A percentile compares a stretch with the other conserved stretches of the same genome.
Conservation (phyloP, 2,888 invertebrate species). For the Phania funesta region DNA sequence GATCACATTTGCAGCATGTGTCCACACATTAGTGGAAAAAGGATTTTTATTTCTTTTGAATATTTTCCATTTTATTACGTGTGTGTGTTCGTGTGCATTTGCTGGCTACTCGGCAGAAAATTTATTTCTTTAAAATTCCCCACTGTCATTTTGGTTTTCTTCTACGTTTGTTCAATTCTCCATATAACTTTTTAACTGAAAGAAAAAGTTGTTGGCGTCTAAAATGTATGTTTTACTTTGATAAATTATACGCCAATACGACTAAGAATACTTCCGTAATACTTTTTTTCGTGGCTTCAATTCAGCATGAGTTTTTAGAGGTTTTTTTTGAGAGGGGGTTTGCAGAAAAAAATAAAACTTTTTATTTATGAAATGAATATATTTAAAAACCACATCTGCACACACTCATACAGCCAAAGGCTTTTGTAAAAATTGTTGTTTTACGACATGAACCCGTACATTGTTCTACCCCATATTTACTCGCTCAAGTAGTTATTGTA, state of each 20-base stretch:
- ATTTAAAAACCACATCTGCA: too few relatives aligned
- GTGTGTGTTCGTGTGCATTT: neutral
- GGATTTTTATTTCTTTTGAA: conserved; percentile 46
- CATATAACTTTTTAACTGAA: conserved; percentile 23
- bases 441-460: too few relatives aligned
- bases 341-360: conserved; percentile 42
- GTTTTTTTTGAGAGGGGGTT: conserved; percentile 6
- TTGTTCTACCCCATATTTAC: too few relatives aligned
- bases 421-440: too few relatives aligned
- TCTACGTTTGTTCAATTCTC: neutral
- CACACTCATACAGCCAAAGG: too few relatives aligned
- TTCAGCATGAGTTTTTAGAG: conserved; percentile 39
- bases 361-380: too few relatives aligned
- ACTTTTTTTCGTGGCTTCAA: conserved; percentile 30
- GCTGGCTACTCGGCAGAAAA: neutral
- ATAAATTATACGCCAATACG: conserved; percentile 43
- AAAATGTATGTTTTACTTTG: conserved; percentile 55
- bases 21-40: conserved; percentile 15
- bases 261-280: neutral
- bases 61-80: conserved; percentile 31
- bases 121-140: conserved; percentile 69
- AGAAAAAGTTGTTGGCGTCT: conserved; percentile 62
- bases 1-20: conserved; percentile 59
- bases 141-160: conserved; percentile 71
- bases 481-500: too few relatives aligned